Percentiles rank a stretch among this genome's conserved stretches.
Evolutionary conservation across 1,140 invertebrate genomes (phyloP).

Genomic region (Danaus melanippus): DNA sequence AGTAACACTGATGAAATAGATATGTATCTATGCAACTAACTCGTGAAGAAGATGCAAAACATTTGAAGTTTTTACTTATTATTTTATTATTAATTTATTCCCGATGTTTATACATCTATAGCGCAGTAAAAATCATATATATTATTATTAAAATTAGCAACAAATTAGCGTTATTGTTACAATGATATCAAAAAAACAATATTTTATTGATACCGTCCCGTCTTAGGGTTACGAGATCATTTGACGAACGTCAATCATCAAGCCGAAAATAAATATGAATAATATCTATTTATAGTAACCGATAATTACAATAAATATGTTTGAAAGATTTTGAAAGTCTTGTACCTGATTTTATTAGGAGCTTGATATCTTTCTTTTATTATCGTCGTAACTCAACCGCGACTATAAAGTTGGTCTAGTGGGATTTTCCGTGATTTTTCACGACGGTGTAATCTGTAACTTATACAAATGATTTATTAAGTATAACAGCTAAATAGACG

Average conservation of each 20-base stretch:
- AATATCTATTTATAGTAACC: conserved; percentile 25
- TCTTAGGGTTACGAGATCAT: conserved; percentile 43
- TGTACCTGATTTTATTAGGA: too few species aligned
- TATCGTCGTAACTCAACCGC: conserved; percentile 2
- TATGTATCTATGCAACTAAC: too few species aligned
- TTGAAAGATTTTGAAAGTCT: too few species aligned
- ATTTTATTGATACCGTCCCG: conserved; percentile 23
- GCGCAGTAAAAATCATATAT: too few species aligned
- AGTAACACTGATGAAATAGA: too few species aligned
- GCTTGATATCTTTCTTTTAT: background rate
- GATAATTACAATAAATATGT: too few species aligned
- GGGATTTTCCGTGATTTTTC: conserved; percentile 14
- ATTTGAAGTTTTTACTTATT: too few species aligned
- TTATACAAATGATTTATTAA: conserved; percentile 6
- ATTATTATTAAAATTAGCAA: too few species aligned
- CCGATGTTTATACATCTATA: too few species aligned
- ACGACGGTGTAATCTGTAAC: conserved; percentile 1
- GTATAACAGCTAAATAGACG: conserved; percentile 3
- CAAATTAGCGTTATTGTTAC: too few species aligned
- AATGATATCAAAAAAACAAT: conserved; percentile 10
- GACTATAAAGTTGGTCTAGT: conserved; percentile 5
- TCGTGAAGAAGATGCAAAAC: too few species aligned
- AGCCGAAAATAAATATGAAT: conserved; percentile 40
- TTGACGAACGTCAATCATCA: conserved; percentile 35
- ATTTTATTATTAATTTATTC: too few species aligned